A percentile compares a stretch with the other conserved stretches of the same genome.
Conservation (phyloP, 2,888 invertebrate species). For the Caenorhabditis sp. region DNA sequence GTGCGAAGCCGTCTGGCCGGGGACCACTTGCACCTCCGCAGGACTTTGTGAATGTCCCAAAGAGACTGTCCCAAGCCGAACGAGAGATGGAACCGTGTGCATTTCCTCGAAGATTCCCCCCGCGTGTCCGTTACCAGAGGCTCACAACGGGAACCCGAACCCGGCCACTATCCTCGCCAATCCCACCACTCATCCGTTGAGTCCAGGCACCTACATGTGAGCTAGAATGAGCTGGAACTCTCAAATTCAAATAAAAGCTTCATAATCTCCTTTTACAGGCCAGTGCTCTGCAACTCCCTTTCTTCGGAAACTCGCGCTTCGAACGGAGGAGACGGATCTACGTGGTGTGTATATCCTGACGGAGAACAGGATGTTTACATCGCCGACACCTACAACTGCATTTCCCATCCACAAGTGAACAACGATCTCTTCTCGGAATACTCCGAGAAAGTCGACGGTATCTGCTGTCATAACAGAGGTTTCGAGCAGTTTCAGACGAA, state of each 20-base stretch:
- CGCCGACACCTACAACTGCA: conserved; percentile 76
- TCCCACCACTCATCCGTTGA: conserved; percentile 72
- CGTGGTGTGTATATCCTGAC: conserved; percentile 77
- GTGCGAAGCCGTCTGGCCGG: conserved; percentile 77
- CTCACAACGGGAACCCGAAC: conserved; percentile 71
- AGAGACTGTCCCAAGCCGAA: conserved; percentile 67
- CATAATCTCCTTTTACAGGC: conserved; percentile 49
- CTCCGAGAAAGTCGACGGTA: conserved; percentile 72
- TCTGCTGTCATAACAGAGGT: conserved; percentile 76
- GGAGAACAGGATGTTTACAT: conserved; percentile 73
- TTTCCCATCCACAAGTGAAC: conserved; percentile 76
- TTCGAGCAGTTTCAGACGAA: too few species aligned
- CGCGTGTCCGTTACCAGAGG: conserved; percentile 74
- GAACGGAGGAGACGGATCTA: conserved; percentile 74
- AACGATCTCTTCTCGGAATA: conserved; percentile 74
- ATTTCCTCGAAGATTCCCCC: conserved; percentile 72
- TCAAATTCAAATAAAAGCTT: not conserved
- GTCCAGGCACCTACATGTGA: conserved; percentile 73
- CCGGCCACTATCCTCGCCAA: conserved; percentile 76
- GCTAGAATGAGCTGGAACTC: not conserved
- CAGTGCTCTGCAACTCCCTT: conserved; percentile 73
- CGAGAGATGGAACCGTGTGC: conserved; percentile 75
- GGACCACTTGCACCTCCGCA: conserved; percentile 67
- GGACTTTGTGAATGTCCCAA: conserved; percentile 77
- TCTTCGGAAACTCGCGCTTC: conserved; percentile 70